Evolutionary conservation across 1,140 invertebrate genomes (phyloP), one percentile per base, ranked within the genome.

Genomic region (Drosophila insularis): DNA sequence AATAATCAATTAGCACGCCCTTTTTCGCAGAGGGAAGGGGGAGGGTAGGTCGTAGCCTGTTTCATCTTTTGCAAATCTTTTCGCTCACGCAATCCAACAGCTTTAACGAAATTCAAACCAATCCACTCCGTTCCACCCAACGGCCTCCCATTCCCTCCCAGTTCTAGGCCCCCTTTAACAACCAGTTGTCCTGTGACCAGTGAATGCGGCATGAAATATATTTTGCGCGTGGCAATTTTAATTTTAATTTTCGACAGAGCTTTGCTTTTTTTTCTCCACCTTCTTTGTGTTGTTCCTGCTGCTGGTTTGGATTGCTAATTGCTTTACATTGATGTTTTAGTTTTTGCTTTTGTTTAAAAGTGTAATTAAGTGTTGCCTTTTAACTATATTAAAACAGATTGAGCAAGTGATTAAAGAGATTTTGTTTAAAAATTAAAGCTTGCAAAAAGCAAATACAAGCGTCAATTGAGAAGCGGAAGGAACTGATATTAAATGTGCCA

Each of bases 171-270:
- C 43, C 43, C 14, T 46, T 7, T 19, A 4, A 3, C 17, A 2
- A 0, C 11, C 35, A 50, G 10, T 21, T 50, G 17, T 21, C 43
- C 43, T 50, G 8, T 50, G 43, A 50, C 55, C 46, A 68, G 56
- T 68, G 43, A 58, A 21, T 61, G 32, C 27, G 35, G 40, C 65
- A 23, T 63, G 27, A 65, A 76, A 73, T 50, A 72, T 65, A 69
- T 69, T 73, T 77, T 64, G 65, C 65, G 59, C 63, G 73, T 73
- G 74, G 77, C 59, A 74, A 72, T 77, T 77, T 77, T 58, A 64
- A 76, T 78, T 76, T 76, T 56, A 76, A 79, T 72, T 71, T 78
- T 71, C 60, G 23, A 39, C 19, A 43, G 23, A 27, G 31, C 39
- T 43, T 43, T n/a, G n/a, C 53, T 7, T 17, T 19, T 32, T 17